phyloP scores from a whole-genome alignment of 2,888 invertebrate genomes.

The Oscheius myriophilus region DNA sequence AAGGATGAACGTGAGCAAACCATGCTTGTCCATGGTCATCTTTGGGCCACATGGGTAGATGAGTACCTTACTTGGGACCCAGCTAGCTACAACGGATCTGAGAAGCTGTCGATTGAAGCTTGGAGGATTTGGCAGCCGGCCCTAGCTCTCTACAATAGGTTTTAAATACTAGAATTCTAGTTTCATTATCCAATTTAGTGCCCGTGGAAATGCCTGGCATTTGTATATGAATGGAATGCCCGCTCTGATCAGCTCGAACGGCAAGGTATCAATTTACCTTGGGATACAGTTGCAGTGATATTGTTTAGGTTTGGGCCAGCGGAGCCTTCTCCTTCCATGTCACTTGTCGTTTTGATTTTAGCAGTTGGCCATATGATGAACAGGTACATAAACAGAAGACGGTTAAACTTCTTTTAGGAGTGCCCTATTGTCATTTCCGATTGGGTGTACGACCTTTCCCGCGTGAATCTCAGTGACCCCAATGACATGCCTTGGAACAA shows the following conservation, averaged over 20 bases:
- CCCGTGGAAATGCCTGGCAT: slow-evolving; percentile 66
- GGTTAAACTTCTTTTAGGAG: slow-evolving; percentile 36
- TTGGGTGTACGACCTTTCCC: slow-evolving; percentile 67
- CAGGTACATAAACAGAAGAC: slow-evolving; percentile 42
- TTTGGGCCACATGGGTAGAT: slow-evolving; percentile 66
- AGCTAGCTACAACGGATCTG: slow-evolving; percentile 49
- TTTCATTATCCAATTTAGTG: slow-evolving; percentile 40
- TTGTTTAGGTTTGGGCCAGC: slow-evolving; percentile 44
- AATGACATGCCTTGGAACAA: slow-evolving; percentile 40
- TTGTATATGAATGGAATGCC: slow-evolving; percentile 66
- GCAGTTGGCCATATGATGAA: slow-evolving; percentile 63
- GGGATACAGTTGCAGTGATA: not conserved
- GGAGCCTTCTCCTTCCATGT: slow-evolving; percentile 68
- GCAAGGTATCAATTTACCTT: slow-evolving; percentile 41
- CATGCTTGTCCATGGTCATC: slow-evolving; percentile 64
- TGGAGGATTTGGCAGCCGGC: slow-evolving; percentile 68
- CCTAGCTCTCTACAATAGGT: slow-evolving; percentile 67
- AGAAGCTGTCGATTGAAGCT: slow-evolving; percentile 53
- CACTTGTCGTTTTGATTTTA: slow-evolving; percentile 69
- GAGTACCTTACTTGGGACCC: slow-evolving; percentile 67
- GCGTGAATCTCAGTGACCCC: slow-evolving; percentile 67
- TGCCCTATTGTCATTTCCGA: slow-evolving; percentile 69
- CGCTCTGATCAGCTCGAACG: slow-evolving; percentile 53
- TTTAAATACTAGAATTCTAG: not conserved
- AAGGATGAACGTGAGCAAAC: slow-evolving; percentile 69